Evolutionary conservation across 2,113 vertebrate genomes (phyloP).

Genomic region (Sinocyclocheilus anshuiensis): DNA sequence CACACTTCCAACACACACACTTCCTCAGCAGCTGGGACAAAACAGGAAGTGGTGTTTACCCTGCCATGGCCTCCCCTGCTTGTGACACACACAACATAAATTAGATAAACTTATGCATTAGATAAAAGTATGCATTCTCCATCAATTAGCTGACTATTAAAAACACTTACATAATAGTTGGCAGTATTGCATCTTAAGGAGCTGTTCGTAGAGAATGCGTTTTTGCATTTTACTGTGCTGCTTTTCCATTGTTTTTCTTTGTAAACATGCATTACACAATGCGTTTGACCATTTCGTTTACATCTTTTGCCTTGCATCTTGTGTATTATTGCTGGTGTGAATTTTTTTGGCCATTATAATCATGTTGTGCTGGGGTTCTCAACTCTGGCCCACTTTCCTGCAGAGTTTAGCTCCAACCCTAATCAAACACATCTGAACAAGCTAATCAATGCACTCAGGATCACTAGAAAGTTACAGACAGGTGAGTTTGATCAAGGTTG

Average conservation of each 20-base stretch:
- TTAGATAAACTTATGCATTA: not conserved
- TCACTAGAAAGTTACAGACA: too few relatives aligned
- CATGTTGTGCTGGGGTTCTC: not conserved
- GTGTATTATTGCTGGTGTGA: not conserved
- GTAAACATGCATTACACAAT: not conserved
- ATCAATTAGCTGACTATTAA: too few relatives aligned
- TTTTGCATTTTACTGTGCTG: not conserved
- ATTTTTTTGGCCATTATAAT: not conserved
- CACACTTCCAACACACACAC: constrained; percentile 43
- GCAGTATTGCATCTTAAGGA: too few relatives aligned
- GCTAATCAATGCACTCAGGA: too few relatives aligned
- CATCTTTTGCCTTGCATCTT: not conserved
- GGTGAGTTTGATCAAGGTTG: too few relatives aligned
- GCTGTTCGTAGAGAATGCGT: too few relatives aligned
- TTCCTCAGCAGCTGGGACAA: constrained; percentile 74
- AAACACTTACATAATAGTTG: too few relatives aligned
- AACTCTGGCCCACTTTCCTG: too few relatives aligned
- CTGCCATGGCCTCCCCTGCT: constrained; percentile 52
- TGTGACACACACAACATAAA: constrained; percentile 8
- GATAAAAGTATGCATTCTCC: too few relatives aligned
- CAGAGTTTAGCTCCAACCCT: too few relatives aligned
- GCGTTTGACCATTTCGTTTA: not conserved
- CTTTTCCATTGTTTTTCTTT: not conserved
- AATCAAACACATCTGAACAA: too few relatives aligned
- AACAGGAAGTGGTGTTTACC: constrained; percentile 68